A percentile compares a stretch with the other conserved stretches of the same genome.
These are phyloP conservation scores for Anagrus nilaparvatae DNA, from an alignment of 1,140 invertebrate species.

Conservation along the genomic window DNA sequence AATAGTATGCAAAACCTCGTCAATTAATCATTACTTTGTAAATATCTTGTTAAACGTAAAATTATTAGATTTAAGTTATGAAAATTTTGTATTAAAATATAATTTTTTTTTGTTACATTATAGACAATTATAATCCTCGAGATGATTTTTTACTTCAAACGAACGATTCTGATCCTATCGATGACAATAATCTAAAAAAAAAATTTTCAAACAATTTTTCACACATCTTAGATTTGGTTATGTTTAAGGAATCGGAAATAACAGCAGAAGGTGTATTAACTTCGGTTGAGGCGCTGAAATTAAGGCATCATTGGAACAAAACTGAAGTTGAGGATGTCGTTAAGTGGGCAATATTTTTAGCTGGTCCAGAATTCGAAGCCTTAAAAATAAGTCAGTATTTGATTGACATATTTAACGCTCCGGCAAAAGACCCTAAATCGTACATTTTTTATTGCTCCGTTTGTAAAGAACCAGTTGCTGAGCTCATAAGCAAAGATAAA, in stretches of 20 bases:
- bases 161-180: not conserved
- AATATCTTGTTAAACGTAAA: no score
- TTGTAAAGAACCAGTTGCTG: slow-evolving; percentile 9
- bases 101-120: no score
- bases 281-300: slow-evolving; percentile 14
- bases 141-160: no score
- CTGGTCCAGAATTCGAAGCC: slow-evolving; percentile 15
- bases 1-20: no score
- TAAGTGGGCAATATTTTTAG: slow-evolving; percentile 13
- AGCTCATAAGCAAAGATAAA: slow-evolving; percentile 8
- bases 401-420: slow-evolving; percentile 12
- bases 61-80: no score
- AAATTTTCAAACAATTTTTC: not conserved
- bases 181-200: not conserved
- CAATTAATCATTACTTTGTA: no score
- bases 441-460: slow-evolving; percentile 17
- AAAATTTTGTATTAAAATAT: no score
- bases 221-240: slow-evolving; percentile 7
- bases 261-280: slow-evolving; percentile 13
- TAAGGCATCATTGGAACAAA: slow-evolving; percentile 12
- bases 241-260: slow-evolving; percentile 15
- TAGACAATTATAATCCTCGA: no score
- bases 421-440: slow-evolving; percentile 6
- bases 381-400: slow-evolving; percentile 14
- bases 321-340: slow-evolving; percentile 12